Conservation (phyloP, 2,888 invertebrate genomes). For the Acanthacorydalis orientalis region DNA sequence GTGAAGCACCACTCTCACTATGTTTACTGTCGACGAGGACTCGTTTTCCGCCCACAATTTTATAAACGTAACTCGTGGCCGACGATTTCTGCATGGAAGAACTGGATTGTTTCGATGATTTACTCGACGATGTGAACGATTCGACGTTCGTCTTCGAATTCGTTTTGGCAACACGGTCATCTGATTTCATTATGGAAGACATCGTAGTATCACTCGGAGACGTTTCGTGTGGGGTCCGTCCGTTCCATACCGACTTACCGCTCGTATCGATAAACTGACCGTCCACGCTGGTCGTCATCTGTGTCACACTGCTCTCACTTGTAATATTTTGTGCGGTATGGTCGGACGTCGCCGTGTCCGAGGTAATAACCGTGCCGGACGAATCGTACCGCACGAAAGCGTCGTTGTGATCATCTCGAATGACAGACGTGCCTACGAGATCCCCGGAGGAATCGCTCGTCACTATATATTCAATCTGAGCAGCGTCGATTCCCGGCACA, state of each 20-base stretch:
- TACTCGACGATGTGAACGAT: constrained; percentile 10
- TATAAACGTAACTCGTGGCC: constrained; percentile 45
- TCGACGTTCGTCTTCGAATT: neutral
- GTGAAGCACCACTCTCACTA: constrained; percentile 36
- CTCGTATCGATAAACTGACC: neutral
- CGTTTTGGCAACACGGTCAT: neutral
- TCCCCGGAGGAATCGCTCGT: neutral
- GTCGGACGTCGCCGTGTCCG: too few relatives aligned
- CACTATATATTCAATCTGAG: neutral
- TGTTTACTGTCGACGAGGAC: constrained; percentile 39
- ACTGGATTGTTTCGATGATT: constrained; percentile 33
- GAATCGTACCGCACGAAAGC: neutral
- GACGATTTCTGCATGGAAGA: constrained; percentile 40
- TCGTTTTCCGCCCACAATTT: constrained; percentile 47
- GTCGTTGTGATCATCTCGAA: neutral
- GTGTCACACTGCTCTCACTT: neutral
- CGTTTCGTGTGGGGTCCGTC: neutral
- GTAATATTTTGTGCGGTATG: neutral
- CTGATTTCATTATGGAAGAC: neutral
- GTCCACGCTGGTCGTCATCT: neutral
- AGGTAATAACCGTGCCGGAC: neutral
- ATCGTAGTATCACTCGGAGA: neutral
- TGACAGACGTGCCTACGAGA: neutral
- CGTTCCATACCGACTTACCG: neutral
- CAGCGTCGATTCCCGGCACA: neutral